These are phyloP conservation scores for Anas bahamensis DNA, from an alignment of 2,797 vertebrate genomes.

Conservation along the genomic window DNA sequence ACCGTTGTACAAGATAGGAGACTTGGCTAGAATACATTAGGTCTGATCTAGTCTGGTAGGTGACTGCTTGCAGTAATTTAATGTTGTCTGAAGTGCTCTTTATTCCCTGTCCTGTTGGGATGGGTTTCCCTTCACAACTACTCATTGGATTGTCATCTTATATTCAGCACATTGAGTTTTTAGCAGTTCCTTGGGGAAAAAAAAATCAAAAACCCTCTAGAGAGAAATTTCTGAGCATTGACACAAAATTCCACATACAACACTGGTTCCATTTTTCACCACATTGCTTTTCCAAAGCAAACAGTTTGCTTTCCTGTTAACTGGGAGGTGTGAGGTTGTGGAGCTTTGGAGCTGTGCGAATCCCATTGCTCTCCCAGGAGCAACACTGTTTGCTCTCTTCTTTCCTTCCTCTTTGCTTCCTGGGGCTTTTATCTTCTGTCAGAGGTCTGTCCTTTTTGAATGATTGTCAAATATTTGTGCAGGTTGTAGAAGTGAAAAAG, in stretches of 20 bases:
- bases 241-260: constrained; percentile 1
- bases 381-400: constrained; percentile 59
- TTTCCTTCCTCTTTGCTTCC: constrained; percentile 77
- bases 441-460: constrained; percentile 65
- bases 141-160: background rate
- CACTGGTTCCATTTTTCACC: constrained; percentile 50
- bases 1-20: background rate
- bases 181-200: constrained; percentile 10
- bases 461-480: constrained; percentile 30
- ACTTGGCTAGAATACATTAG: background rate
- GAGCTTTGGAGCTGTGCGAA: constrained; percentile 28
- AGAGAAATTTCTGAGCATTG: constrained; percentile 7
- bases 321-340: background rate
- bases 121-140: constrained; percentile 1
- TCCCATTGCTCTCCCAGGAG: constrained; percentile 44
- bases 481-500: constrained; percentile 54
- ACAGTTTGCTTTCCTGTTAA: constrained; percentile 72
- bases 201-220: background rate
- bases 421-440: constrained; percentile 59
- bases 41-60: background rate
- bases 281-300: constrained; percentile 74
- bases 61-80: background rate
- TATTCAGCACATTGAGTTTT: background rate
- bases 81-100: background rate
- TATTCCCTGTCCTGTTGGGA: background rate